phyloP scores from a whole-genome alignment of 1,140 invertebrate genomes.

The Tetramorium parvispinum region DNA sequence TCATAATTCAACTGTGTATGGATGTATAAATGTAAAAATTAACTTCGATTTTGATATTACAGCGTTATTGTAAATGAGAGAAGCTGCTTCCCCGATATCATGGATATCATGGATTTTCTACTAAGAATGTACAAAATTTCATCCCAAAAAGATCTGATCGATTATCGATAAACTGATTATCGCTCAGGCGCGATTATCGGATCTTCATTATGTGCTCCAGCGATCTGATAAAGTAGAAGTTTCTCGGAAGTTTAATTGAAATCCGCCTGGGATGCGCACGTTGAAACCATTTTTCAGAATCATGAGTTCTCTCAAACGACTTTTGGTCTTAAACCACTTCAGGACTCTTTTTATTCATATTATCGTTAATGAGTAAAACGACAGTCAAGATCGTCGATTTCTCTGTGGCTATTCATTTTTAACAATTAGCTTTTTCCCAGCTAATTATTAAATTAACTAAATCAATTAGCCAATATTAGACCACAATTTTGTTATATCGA shows the following conservation, averaged over 20 bases:
- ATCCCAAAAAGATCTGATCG: conserved; percentile 45
- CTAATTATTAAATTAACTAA: background rate
- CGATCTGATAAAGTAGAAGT: conserved; percentile 71
- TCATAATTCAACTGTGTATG: background rate
- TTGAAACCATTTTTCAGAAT: conserved; percentile 68
- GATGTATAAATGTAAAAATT: conserved; percentile 3
- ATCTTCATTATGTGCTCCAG: conserved; percentile 78
- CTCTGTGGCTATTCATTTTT: conserved; percentile 29
- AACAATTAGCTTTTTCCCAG: background rate
- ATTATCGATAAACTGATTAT: conserved; percentile 75
- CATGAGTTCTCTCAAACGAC: conserved; percentile 47
- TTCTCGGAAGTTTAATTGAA: conserved; percentile 76
- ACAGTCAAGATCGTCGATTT: conserved; percentile 20
- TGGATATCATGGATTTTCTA: background rate
- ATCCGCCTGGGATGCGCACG: conserved; percentile 54
- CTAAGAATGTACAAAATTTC: conserved; percentile 43
- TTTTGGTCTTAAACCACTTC: conserved; percentile 29
- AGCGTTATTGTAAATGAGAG: background rate
- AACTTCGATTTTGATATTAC: background rate
- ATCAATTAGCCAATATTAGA: background rate
- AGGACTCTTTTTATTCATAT: conserved; percentile 38
- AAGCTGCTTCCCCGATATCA: background rate
- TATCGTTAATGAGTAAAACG: conserved; percentile 22
- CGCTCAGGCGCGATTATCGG: conserved; percentile 68
- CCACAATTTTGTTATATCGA: background rate